phyloP scores from a whole-genome alignment of 2,888 invertebrate species.

The Allophyes oxyacanthae region DNA sequence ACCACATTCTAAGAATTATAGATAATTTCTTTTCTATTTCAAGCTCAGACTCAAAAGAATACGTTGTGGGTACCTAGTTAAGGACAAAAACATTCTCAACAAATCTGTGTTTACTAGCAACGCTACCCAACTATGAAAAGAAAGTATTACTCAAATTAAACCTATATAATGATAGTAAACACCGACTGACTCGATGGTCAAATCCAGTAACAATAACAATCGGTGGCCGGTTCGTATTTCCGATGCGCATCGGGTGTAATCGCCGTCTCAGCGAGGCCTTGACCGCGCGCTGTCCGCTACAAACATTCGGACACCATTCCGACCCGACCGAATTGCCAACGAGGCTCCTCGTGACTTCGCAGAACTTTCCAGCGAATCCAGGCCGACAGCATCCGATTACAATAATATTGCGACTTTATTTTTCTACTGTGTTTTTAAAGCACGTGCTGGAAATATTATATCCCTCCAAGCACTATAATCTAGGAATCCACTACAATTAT shows the following conservation, averaged over 20 bases:
- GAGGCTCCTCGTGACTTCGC: conserved; percentile 72
- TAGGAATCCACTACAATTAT: not conserved
- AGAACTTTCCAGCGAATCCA: conserved; percentile 66
- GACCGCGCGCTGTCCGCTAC: conserved; percentile 71
- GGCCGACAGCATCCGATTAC: conserved; percentile 70
- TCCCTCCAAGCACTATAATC: not conserved
- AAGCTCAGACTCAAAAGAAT: too few species aligned
- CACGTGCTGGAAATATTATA: conserved; percentile 39
- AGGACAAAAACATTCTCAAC: too few species aligned
- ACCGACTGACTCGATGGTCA: conserved; percentile 47
- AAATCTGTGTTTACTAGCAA: too few species aligned
- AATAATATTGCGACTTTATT: conserved; percentile 64
- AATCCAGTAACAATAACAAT: conserved; percentile 66
- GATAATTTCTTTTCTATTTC: too few species aligned
- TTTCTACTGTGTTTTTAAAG: conserved; percentile 53
- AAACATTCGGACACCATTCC: conserved; percentile 62
- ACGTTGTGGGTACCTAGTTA: too few species aligned
- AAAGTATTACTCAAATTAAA: too few species aligned
- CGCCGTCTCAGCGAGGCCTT: conserved; percentile 78
- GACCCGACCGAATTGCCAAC: conserved; percentile 61
- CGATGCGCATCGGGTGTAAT: conserved; percentile 70
- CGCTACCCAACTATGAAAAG: too few species aligned
- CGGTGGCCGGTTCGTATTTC: conserved; percentile 67
- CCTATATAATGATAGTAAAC: conserved; percentile 5
- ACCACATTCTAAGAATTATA: too few species aligned